Evolutionary conservation across 2,113 vertebrate species (phyloP).

Genomic region (Poecilia latipinna): DNA sequence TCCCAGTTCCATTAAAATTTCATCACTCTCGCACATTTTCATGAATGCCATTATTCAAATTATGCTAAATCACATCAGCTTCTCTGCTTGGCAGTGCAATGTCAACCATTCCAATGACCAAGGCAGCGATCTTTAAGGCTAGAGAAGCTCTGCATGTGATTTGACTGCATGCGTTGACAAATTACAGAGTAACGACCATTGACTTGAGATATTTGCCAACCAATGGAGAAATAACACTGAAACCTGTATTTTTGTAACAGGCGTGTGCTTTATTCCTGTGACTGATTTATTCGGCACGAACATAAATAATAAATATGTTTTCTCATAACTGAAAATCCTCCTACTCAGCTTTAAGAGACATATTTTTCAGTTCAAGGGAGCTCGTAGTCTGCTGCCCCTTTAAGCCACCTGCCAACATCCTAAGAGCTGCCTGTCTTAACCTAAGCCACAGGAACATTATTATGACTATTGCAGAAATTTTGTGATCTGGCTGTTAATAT

Average conservation of each 20-base stretch:
- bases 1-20: slow-evolving; percentile 79
- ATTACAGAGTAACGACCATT: slow-evolving; percentile 31
- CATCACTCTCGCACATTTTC: slow-evolving; percentile 77
- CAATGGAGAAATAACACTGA: slow-evolving; percentile 25
- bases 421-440: slow-evolving; percentile 57
- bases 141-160: slow-evolving; percentile 58
- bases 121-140: slow-evolving; percentile 71
- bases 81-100: slow-evolving; percentile 75
- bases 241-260: slow-evolving; percentile 36
- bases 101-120: slow-evolving; percentile 73
- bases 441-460: slow-evolving; percentile 57
- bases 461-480: slow-evolving; percentile 64
- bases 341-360: slow-evolving; percentile 37
- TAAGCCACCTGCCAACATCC: slow-evolving; percentile 58
- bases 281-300: not conserved
- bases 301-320: slow-evolving; percentile 11
- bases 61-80: slow-evolving; percentile 82
- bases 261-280: slow-evolving; percentile 6
- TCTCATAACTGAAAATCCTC: not conserved
- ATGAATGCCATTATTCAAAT: slow-evolving; percentile 86
- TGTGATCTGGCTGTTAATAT: slow-evolving; percentile 67
- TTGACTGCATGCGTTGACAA: slow-evolving; percentile 55
- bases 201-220: slow-evolving; percentile 41
- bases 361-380: slow-evolving; percentile 48
- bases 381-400: slow-evolving; percentile 32